Conservation (phyloP, 2,888 invertebrate species). For the Portevinia maculata region DNA sequence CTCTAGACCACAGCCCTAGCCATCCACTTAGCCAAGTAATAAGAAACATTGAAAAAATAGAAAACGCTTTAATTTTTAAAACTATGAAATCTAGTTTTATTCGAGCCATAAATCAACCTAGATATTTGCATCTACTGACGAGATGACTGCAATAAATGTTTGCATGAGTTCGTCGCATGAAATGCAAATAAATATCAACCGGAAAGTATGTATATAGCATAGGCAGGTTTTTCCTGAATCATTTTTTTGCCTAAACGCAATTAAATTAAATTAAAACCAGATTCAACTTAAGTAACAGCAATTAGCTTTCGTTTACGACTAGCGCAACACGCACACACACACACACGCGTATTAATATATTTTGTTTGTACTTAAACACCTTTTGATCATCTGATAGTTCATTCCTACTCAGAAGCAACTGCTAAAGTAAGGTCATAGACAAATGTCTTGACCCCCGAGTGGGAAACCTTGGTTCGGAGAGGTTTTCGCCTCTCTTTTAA, state of each 20-base stretch:
- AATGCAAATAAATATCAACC: neutral
- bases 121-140: no score
- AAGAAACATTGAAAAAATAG: no score
- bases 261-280: neutral
- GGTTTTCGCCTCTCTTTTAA: neutral
- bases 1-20: no score
- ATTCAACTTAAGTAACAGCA: conserved; percentile 8
- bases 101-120: no score
- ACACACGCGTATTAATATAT: neutral
- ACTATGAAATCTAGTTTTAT: no score
- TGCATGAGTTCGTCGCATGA: neutral
- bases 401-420: neutral
- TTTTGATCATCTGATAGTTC: neutral
- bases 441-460: neutral
- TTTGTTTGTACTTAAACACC: neutral
- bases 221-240: conserved; percentile 19
- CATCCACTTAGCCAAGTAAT: no score
- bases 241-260: conserved; percentile 1
- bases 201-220: neutral
- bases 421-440: neutral
- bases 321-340: neutral
- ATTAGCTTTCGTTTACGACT: neutral
- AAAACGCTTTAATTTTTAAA: no score
- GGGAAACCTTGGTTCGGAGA: neutral
- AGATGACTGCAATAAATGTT: no score